These are phyloP conservation scores for Pluvianellus socialis DNA, from an alignment of 2,113 vertebrate species.

Conservation along the genomic window DNA sequence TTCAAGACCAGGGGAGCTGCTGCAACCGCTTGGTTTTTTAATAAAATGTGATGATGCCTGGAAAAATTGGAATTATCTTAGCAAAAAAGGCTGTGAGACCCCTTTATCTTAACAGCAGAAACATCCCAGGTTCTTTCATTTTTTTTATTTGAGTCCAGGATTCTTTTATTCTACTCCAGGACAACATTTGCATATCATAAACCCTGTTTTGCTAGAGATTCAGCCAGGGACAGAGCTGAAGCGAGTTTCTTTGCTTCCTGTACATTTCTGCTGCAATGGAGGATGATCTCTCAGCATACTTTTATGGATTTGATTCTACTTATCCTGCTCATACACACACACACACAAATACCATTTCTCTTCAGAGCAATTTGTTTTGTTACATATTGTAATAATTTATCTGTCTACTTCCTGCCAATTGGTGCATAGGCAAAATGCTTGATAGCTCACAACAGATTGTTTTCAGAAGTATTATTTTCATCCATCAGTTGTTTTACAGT, in stretches of 20 bases:
- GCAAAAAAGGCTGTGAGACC: not conserved
- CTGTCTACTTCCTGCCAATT: slow-evolving; percentile 71
- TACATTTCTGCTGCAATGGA: slow-evolving; percentile 27
- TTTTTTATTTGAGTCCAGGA: not conserved
- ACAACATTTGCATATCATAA: not conserved
- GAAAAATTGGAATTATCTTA: not conserved
- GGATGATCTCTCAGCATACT: slow-evolving; percentile 57
- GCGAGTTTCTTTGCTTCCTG: slow-evolving; percentile 5
- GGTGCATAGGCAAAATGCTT: slow-evolving; percentile 72
- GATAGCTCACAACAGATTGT: slow-evolving; percentile 75
- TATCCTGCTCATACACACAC: slow-evolving; percentile 7
- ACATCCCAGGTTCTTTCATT: not conserved
- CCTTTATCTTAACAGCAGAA: not conserved
- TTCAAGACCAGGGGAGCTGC: not conserved
- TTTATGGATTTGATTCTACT: slow-evolving; percentile 57
- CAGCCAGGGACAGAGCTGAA: not conserved
- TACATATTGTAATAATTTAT: slow-evolving; percentile 81
- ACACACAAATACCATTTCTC: slow-evolving; percentile 59
- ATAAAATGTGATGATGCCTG: not conserved
- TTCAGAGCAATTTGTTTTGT: slow-evolving; percentile 71
- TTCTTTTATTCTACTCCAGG: not conserved
- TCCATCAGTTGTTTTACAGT: slow-evolving; percentile 20
- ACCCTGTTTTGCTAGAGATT: not conserved
- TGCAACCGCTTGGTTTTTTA: not conserved
- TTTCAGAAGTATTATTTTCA: slow-evolving; percentile 67